Evolutionary conservation across 2,797 vertebrate species (phyloP).

Genomic region (Morelia viridis): DNA sequence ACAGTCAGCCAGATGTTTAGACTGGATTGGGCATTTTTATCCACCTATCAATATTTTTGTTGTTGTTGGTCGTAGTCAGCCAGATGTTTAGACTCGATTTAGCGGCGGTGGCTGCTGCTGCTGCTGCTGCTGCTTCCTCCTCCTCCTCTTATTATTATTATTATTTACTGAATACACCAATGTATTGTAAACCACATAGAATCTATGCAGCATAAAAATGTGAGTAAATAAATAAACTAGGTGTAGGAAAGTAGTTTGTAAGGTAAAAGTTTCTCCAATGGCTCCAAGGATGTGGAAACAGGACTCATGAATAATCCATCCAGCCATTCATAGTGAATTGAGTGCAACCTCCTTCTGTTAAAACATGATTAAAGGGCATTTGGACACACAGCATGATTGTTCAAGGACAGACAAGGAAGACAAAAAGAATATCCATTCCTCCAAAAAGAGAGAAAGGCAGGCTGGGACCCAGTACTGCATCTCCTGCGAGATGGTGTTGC

Average conservation of each 20-base stretch:
- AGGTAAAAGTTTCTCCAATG: not conserved
- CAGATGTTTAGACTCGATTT: no score
- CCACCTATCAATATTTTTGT: no score
- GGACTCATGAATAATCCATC: not conserved
- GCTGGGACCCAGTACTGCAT: not conserved
- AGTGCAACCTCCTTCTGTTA: not conserved
- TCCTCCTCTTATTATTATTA: no score
- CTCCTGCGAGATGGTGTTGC: slow-evolving; percentile 46
- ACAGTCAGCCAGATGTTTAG: not conserved
- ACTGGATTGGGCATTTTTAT: no score
- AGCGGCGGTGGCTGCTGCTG: no score
- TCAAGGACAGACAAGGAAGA: not conserved
- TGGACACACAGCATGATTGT: not conserved
- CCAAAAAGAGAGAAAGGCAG: slow-evolving; percentile 20
- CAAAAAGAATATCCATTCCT: not conserved
- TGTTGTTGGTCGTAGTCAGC: not conserved
- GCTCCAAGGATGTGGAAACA: not conserved
- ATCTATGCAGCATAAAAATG: not conserved
- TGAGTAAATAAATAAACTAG: not conserved
- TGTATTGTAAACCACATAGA: not conserved
- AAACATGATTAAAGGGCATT: slow-evolving; percentile 13
- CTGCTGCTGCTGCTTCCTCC: no score
- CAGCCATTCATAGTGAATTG: no score
- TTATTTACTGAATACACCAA: not conserved
- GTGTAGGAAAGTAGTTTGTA: not conserved